These are phyloP conservation scores for Creontiades dilutus DNA, from an alignment of 2,888 invertebrate species.

Conservation along the genomic window DNA sequence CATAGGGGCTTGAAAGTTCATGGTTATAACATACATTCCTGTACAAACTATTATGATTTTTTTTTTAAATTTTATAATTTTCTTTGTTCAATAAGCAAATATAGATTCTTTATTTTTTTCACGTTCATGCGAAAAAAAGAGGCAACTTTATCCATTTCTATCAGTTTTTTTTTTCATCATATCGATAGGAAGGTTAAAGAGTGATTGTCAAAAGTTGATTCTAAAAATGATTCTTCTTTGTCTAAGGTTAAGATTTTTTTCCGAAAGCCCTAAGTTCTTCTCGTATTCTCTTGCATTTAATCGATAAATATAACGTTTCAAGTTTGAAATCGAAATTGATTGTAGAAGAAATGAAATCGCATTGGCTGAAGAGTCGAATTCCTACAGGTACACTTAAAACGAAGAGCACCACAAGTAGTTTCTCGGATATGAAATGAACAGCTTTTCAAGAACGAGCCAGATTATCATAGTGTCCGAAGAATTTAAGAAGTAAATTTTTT, in stretches of 20 bases:
- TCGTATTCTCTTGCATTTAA: constrained; percentile 48
- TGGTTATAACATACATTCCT: constrained; percentile 32
- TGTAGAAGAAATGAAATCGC: background rate
- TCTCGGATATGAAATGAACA: background rate
- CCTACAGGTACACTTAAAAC: no score
- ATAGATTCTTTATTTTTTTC: constrained; percentile 57
- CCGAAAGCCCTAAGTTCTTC: constrained; percentile 67
- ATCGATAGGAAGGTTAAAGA: constrained; percentile 64
- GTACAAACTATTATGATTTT: constrained; percentile 48
- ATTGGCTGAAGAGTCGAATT: no score
- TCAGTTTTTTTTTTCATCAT: constrained; percentile 50
- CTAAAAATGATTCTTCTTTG: constrained; percentile 61
- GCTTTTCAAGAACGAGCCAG: background rate
- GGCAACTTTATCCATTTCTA: constrained; percentile 67
- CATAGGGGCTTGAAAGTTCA: constrained; percentile 40
- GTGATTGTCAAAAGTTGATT: constrained; percentile 71
- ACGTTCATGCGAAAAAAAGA: constrained; percentile 42
- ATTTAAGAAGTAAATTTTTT: background rate
- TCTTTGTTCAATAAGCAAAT: constrained; percentile 61
- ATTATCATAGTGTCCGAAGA: background rate
- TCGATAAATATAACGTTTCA: background rate
- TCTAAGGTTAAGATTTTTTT: constrained; percentile 57
- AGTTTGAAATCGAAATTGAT: constrained; percentile 9
- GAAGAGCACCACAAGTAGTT: no score
- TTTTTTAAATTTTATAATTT: constrained; percentile 45